Base-by-base conservation (phyloP, 2,888 invertebrate genomes). In the Macrosoma leucophasiata region DNA sequence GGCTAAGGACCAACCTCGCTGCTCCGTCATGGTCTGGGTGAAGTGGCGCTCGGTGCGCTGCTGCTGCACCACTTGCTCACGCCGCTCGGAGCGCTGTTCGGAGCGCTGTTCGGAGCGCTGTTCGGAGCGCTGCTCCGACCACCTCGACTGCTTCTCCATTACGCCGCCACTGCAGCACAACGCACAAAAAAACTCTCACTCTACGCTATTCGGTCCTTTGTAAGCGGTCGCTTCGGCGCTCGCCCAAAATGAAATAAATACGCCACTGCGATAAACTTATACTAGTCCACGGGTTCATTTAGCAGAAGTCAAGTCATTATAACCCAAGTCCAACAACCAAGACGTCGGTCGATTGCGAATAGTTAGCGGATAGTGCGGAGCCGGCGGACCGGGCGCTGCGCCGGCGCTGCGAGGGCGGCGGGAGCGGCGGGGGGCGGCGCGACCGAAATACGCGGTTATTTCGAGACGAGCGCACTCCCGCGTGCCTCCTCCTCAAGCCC, bases 281-380 rank as follows among this genome's bases (percentile, higher is more conserved):
- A 71, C 64, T 73, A 78, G 79, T 82, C 71, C 84, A 84, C 84
- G 84, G 84, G 81, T 82, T 85, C 84, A 84, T 84, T 84, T 88
- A 89, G 89, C 89, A 89, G 89, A 89, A 90, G 88, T 88, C 84
- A 90, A 90, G 89, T 90, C 90, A 90, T 90, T 88, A 88, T 90
- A 88, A 77, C 88, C 88, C 87, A 88, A 88, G 86, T 85, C 86
- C 86, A 82, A 89, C 85, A 82, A 88, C 89, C 91, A 92, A 93
- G 93, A 93, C 93, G 93, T 93, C 93, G 93, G 91, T 93, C 93
- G 93, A 92, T 92, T 92, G 91, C 91, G 91, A 91, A 91, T 91
- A 90, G 91, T 90, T 90, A 91, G 91, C 91, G 91, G 91, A 91
- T 91, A 91, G 91, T 91, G 90, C 84, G 65, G 62, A 48, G 64